Percentiles rank a stretch among this genome's conserved stretches.
Conservation (phyloP, 2,797 vertebrate species). For the Anabas testudineus region DNA sequence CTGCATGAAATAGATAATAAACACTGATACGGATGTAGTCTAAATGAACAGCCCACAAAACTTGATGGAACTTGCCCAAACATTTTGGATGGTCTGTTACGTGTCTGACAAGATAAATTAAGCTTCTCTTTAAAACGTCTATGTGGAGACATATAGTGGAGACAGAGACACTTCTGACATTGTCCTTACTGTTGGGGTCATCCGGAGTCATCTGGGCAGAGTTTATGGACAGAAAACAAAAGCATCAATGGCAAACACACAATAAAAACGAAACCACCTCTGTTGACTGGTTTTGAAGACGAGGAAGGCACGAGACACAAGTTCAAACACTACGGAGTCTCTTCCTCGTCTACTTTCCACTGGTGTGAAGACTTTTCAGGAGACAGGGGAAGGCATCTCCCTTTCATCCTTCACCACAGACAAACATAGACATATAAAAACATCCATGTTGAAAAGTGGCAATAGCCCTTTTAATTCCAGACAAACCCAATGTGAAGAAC, state of each 20-base stretch:
- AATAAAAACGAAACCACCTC: conserved; percentile 74
- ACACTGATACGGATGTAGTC: no score
- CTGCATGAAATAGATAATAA: conserved; percentile 1
- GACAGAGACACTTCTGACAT: conserved; percentile 30
- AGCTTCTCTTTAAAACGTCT: neutral
- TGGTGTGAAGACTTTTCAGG: conserved; percentile 75
- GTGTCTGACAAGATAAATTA: conserved; percentile 4
- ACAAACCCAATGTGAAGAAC: conserved; percentile 81
- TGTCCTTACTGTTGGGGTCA: conserved; percentile 44
- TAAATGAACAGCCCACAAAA: conserved; percentile 5
- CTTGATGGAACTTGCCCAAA: neutral
- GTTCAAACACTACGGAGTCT: conserved; percentile 70
- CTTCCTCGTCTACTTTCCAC: conserved; percentile 74
- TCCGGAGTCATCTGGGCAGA: conserved; percentile 53
- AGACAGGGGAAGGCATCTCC: conserved; percentile 74
- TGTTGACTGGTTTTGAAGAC: conserved; percentile 63
- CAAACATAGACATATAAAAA: conserved; percentile 86
- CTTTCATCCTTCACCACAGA: conserved; percentile 85
- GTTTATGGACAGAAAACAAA: conserved; percentile 69
- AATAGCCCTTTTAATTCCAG: conserved; percentile 84
- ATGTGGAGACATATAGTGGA: conserved; percentile 6
- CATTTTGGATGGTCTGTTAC: neutral
- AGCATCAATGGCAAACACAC: conserved; percentile 59
- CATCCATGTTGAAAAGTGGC: conserved; percentile 81
- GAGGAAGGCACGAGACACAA: conserved; percentile 61